Conservation (phyloP, 2,113 vertebrate genomes). For the Taurulus bubalis region DNA sequence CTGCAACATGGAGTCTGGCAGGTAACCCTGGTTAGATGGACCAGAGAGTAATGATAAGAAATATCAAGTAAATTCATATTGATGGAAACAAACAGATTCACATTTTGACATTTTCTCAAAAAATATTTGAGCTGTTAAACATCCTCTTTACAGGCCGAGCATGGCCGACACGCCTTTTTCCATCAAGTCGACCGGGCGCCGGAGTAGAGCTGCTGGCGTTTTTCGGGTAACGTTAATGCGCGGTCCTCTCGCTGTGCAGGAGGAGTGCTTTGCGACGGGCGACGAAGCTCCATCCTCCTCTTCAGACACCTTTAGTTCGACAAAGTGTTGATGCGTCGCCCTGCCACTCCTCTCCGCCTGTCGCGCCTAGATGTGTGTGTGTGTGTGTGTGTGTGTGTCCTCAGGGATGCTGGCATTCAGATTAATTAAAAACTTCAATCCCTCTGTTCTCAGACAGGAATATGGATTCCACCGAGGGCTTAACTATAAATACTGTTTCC, state of each 20-base stretch:
- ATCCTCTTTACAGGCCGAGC: background rate
- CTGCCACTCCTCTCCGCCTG: too few relatives aligned
- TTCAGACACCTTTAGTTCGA: constrained; percentile 19
- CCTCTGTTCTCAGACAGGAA: constrained; percentile 60
- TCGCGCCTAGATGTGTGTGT: too few relatives aligned
- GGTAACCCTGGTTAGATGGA: too few relatives aligned
- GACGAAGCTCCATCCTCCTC: background rate
- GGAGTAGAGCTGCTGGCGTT: background rate
- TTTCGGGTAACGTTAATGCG: background rate
- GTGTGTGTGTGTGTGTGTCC: constrained; percentile 1
- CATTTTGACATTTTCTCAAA: too few relatives aligned
- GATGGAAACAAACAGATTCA: too few relatives aligned
- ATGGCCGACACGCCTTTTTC: background rate
- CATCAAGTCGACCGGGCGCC: background rate
- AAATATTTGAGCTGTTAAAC: too few relatives aligned
- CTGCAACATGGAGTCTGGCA: too few relatives aligned
- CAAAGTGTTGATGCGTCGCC: background rate
- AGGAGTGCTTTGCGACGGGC: too few relatives aligned
- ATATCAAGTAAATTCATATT: too few relatives aligned
- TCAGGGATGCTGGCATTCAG: constrained; percentile 35
- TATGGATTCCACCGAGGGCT: constrained; percentile 48
- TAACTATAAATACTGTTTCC: constrained; percentile 54
- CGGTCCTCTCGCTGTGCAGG: background rate
- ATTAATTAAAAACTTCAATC: constrained; percentile 74
- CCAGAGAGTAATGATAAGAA: too few relatives aligned